phyloP scores from a whole-genome alignment of 2,888 invertebrate genomes.

The Epinotia nisella region DNA sequence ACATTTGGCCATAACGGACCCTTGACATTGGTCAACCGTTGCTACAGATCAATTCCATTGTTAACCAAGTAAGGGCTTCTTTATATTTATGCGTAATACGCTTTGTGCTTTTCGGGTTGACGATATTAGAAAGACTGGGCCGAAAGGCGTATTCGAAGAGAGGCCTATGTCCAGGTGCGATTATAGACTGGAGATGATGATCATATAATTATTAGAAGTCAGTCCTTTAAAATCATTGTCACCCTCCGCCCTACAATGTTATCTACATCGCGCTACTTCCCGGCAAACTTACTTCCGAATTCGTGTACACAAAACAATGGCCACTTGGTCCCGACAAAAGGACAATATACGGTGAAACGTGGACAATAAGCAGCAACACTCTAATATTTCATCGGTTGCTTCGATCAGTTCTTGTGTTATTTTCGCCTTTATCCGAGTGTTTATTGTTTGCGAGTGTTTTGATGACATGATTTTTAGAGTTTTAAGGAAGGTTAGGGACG shows the following conservation, averaged over 20 bases:
- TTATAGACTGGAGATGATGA: no score
- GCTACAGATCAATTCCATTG: no score
- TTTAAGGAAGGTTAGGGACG: neutral
- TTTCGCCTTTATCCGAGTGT: constrained; percentile 15
- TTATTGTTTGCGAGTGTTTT: neutral
- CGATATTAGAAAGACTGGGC: no score
- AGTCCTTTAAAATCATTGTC: neutral
- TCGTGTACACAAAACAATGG: constrained; percentile 36
- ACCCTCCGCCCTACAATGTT: constrained; percentile 25
- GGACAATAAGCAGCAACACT: constrained; percentile 26
- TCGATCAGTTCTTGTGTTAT: constrained; percentile 19
- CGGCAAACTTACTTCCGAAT: constrained; percentile 34
- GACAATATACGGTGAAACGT: constrained; percentile 20
- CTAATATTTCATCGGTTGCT: constrained; percentile 27
- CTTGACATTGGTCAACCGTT: constrained; percentile 11
- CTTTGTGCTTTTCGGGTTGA: no score
- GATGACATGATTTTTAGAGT: neutral
- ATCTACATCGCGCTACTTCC: constrained; percentile 27
- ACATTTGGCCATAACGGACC: constrained; percentile 27
- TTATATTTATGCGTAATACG: no score
- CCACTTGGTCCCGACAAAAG: constrained; percentile 23
- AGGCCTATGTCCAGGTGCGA: no score
- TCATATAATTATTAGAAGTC: no score
- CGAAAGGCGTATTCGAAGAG: no score
- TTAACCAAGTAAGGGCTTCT: no score